Evolutionary conservation across 1,140 invertebrate species (phyloP).

Genomic region (Sesamia nonagrioides): DNA sequence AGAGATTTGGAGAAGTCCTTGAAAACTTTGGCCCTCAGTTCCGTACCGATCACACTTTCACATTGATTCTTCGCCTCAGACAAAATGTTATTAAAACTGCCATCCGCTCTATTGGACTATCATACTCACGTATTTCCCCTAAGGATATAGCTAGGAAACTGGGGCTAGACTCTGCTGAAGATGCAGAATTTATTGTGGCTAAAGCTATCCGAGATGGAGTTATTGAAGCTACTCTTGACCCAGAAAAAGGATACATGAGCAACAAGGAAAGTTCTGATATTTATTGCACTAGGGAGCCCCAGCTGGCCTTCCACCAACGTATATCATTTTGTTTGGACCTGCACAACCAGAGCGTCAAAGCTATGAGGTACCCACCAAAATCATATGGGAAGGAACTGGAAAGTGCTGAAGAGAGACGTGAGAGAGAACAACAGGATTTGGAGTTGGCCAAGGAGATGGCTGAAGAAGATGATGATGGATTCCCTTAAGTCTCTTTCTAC

Average conservation of each 20-base stretch:
- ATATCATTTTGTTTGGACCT: constrained; percentile 99
- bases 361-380: constrained; percentile 99
- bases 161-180: constrained; percentile 97
- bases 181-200: constrained; percentile 99
- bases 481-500: constrained; percentile 81
- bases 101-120: constrained; percentile 98
- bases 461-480: constrained; percentile 98
- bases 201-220: constrained; percentile 99
- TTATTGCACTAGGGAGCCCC: constrained; percentile 98
- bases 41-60: constrained; percentile 97
- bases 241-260: constrained; percentile 98
- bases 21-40: constrained; percentile 96
- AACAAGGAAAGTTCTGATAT: constrained; percentile 99
- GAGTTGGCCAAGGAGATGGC: constrained; percentile 99
- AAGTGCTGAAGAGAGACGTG: constrained; percentile 98
- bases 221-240: constrained; percentile 98
- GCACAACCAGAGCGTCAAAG: constrained; percentile 99
- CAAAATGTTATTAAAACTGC: constrained; percentile 99
- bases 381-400: constrained; percentile 99
- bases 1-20: constrained; percentile 97
- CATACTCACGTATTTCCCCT: constrained; percentile 98
- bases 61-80: constrained; percentile 96
- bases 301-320: constrained; percentile 98
- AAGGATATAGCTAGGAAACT: constrained; percentile 98
- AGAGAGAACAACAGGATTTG: constrained; percentile 98